These are phyloP conservation scores for Bellardia pandia DNA, from an alignment of 2,888 invertebrate genomes.

Conservation along the genomic window DNA sequence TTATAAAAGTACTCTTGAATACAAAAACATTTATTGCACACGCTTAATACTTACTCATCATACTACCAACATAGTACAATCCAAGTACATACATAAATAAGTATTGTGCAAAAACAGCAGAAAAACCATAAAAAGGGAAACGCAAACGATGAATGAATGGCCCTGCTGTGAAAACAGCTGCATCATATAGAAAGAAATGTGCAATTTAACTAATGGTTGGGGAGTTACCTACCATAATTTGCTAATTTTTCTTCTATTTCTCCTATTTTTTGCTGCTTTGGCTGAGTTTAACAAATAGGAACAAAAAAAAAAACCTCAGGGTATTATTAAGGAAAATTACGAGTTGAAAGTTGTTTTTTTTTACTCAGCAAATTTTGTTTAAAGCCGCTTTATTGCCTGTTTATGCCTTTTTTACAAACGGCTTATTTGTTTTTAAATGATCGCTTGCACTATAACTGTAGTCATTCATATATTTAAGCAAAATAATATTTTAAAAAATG, in stretches of 20 bases:
- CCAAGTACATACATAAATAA: conserved; percentile 11
- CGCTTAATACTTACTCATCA: conserved; percentile 9
- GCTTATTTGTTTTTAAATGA: conserved; percentile 20
- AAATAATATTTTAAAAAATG: too few species aligned
- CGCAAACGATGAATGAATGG: conserved; percentile 56
- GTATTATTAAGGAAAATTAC: conserved; percentile 65
- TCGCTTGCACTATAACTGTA: background rate
- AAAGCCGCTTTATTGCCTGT: conserved; percentile 32
- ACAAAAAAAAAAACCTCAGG: conserved; percentile 49
- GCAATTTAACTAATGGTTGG: conserved; percentile 71
- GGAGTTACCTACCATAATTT: conserved; percentile 71
- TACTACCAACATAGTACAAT: conserved; percentile 29
- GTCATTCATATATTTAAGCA: background rate
- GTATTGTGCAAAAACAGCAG: conserved; percentile 54
- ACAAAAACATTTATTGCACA: conserved; percentile 51
- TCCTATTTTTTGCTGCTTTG: conserved; percentile 28
- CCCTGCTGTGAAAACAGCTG: conserved; percentile 67
- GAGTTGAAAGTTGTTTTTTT: conserved; percentile 40
- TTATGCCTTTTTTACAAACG: conserved; percentile 4
- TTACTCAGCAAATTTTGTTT: conserved; percentile 29
- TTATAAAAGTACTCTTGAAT: conserved; percentile 50
- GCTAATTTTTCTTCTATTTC: conserved; percentile 48
- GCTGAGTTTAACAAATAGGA: conserved; percentile 42
- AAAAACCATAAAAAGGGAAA: conserved; percentile 66
- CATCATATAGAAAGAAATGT: conserved; percentile 58